Evolutionary conservation across 92 coral and sea anemone genomes (phyloP), one percentile per base, ranked within the genome.

Genomic region (Meandrina meandrites): DNA sequence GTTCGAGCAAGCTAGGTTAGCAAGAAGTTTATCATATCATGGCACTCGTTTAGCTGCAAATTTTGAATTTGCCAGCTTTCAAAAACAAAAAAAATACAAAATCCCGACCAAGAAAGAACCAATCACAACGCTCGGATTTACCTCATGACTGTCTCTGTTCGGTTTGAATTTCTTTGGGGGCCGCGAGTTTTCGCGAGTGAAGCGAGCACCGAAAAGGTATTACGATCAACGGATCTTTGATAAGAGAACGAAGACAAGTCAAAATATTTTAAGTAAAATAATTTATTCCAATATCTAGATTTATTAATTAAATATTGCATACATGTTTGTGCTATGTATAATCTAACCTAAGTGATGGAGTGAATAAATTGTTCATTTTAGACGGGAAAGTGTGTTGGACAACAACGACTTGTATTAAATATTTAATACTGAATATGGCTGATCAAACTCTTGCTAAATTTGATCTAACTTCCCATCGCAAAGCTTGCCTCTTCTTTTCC

Each of bases 401-500:
- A 8, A 6, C 50, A 8, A 0, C 30, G 48, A 6, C 34, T 7
- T 72, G 13, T 71, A 13, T 72, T 72, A 5, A 35, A 14, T 24
- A 77, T 28, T 76, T 19, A 76, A 24, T 14, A 30, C 3, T 30
- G 7, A 78, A 24, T 31, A 35, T 74, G 31, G 51, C 35, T 22
- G 31, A n/a, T 90, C 84, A 92, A 64, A 83, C 91, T 85, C 88
- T 81, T 79, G 98, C 99, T 62, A 96, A 88, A 76, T 76, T 90
- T 34, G 98, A 91, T 77, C 99, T 90, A 75, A 96, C 99, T 96
- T 96, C 91, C 99, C 99, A 96, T 22, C 98, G 95, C 58, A 96
- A 81, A 4, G 98, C 94, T 66, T 95, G 99, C 37, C 99, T 90
- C 72, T 96, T 96, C 89, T 96, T 96, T 62, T 96, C 95, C 24